Percentiles rank a stretch among this genome's conserved stretches.
Conservation (phyloP, 2,797 vertebrate genomes). For the Tiaroga cobitis region DNA sequence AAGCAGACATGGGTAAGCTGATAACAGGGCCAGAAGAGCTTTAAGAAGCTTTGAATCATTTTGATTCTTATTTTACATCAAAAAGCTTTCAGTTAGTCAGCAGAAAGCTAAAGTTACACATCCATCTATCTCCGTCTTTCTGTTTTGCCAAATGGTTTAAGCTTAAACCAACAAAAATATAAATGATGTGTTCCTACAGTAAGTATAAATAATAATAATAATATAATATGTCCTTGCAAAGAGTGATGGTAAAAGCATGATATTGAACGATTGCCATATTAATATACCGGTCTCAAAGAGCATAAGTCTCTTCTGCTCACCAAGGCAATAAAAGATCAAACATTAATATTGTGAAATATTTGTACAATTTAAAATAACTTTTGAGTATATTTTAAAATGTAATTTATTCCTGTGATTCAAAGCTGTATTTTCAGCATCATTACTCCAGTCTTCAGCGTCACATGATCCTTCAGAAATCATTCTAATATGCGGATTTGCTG, state of each 20-base stretch:
- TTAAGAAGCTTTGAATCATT: slow-evolving; percentile 36
- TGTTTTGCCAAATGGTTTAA: neutral
- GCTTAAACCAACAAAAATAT: neutral
- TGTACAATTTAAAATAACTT: neutral
- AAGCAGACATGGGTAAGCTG: slow-evolving; percentile 15
- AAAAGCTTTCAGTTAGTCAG: slow-evolving; percentile 6
- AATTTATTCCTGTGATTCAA: neutral
- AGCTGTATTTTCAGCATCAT: neutral
- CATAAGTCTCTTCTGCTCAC: neutral
- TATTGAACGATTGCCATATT: neutral
- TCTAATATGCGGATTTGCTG: neutral
- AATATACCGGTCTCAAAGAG: no score
- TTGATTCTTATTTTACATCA: slow-evolving; percentile 29
- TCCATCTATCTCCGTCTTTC: neutral
- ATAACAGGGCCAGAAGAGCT: slow-evolving; percentile 12
- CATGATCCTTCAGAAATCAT: neutral
- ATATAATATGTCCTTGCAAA: neutral
- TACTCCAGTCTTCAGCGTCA: neutral
- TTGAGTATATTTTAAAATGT: neutral
- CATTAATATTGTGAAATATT: neutral
- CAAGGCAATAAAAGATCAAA: neutral
- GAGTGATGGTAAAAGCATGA: neutral
- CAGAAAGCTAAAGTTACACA: neutral
- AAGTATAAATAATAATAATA: neutral
- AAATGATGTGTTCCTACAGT: neutral